Percentiles rank a stretch among this genome's conserved stretches.
phyloP scores from a whole-genome alignment of 2,797 vertebrate species.

The Typhlichthys eigenmanni region DNA sequence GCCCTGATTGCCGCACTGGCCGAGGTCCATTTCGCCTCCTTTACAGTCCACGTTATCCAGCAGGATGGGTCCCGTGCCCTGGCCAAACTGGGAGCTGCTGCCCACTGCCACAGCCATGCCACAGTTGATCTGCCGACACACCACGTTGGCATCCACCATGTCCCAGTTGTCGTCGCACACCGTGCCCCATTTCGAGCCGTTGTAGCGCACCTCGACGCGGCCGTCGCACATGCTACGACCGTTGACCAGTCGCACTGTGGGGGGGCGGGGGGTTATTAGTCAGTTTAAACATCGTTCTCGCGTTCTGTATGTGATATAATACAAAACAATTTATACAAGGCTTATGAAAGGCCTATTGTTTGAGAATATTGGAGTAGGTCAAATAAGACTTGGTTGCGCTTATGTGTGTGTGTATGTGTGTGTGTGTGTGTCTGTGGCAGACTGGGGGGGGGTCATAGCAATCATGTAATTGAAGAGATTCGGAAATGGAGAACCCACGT shows the following conservation, averaged over 20 bases:
- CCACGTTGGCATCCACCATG: slow-evolving; percentile 91
- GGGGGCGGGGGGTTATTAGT: neutral
- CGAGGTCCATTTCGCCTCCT: slow-evolving; percentile 83
- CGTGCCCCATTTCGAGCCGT: slow-evolving; percentile 85
- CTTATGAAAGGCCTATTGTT: slow-evolving; percentile 21
- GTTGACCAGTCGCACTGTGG: slow-evolving; percentile 84
- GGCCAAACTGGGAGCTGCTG: slow-evolving; percentile 84
- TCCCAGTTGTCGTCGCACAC: slow-evolving; percentile 98
- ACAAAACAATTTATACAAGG: neutral
- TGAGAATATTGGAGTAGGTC: neutral
- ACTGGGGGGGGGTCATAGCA: slow-evolving; percentile 37
- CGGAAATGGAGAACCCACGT: slow-evolving; percentile 66
- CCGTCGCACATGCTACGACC: slow-evolving; percentile 87
- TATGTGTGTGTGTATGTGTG: too few species aligned
- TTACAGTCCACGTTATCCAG: slow-evolving; percentile 94
- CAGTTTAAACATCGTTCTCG: neutral
- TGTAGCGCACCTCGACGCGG: slow-evolving; percentile 86
- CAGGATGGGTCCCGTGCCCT: slow-evolving; percentile 85
- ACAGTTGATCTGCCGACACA: slow-evolving; percentile 89
- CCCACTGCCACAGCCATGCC: slow-evolving; percentile 82
- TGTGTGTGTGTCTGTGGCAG: too few species aligned
- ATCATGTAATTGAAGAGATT: slow-evolving; percentile 55
- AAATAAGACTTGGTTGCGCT: slow-evolving; percentile 35
- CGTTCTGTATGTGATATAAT: neutral
- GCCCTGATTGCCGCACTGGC: slow-evolving; percentile 86